Evolutionary conservation across 2,888 invertebrate species (phyloP), one percentile per base, ranked within the genome.

Genomic region (Andrena marginata): DNA sequence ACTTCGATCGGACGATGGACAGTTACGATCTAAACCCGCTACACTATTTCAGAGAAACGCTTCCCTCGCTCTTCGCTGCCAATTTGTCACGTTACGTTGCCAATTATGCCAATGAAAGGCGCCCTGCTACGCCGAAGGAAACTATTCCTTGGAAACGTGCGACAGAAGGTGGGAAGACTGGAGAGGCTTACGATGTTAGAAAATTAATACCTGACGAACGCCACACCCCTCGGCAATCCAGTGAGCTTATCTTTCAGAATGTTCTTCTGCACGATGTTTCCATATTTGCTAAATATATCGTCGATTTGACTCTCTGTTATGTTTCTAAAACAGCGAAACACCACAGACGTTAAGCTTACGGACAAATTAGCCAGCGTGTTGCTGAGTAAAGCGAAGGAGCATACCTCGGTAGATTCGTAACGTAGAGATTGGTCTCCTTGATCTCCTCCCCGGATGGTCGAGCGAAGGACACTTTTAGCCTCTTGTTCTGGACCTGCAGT

Each of bases 391-490:
- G 0, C 35, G 7, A 10, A 10, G 8, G 35, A 35, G 10, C 5
- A n/a, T 90, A 95, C 95, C 97, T 97, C 80, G 99, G 99, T 89
- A 99, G 95, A 95, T 98, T 98, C 87, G 98, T 97, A 82, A 99
- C 97, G 94, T 99, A 99, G 75, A 99, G 95, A 94, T 99, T 99
- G 26, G 98, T 98, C 89, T 98, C 98, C 94, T 98, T 98, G 92
- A 98, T 98, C 87, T 97, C 97, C 87, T 98, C 98, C 54, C 98
- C 98, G 29, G 97, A 97, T 16, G 98, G 98, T 85, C 98, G 96
- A 13, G 99, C 98, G 94, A 97, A 98, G 69, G 99, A 98, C 77
- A 98, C 98, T 96, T 99, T 99, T 94, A 99, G 96, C 91, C 97
- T 96, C 95, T 99, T 99, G 94, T 98, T 98, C 94, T 98, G 97